These are phyloP conservation scores for Pygathrix nemaeus DNA, from an alignment of 2,113 vertebrate species.

Conservation along the genomic window DNA sequence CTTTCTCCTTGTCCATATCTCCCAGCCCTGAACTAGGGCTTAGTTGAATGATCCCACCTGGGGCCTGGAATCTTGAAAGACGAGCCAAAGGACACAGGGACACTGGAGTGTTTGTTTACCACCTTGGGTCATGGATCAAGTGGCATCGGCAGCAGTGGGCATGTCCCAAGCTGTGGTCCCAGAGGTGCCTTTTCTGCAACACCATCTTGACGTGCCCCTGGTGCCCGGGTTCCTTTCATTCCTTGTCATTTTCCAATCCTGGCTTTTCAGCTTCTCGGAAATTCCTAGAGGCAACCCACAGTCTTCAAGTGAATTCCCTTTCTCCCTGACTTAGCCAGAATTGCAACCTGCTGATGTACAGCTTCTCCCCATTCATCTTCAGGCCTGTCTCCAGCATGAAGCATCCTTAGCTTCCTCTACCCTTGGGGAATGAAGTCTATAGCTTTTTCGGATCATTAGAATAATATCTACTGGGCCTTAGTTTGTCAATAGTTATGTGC, in stretches of 20 bases:
- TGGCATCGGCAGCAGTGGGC: neutral
- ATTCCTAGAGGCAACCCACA: neutral
- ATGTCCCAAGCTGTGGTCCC: neutral
- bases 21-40: neutral
- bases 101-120: neutral
- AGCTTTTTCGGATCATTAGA: conserved; percentile 39
- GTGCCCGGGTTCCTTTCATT: neutral
- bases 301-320: neutral
- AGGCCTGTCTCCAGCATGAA: neutral
- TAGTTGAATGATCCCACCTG: neutral
- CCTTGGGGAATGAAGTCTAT: conserved; percentile 19
- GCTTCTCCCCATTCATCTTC: neutral
- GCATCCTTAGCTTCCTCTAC: neutral
- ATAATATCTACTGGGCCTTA: conserved; percentile 51
- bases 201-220: neutral
- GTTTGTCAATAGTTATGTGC: conserved; percentile 63
- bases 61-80: neutral
- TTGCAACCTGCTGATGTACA: no score
- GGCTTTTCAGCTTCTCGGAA: neutral
- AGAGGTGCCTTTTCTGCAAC: neutral
- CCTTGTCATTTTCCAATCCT: neutral
- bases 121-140: neutral
- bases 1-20: neutral
- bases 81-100: neutral
- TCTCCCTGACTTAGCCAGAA: neutral